These are phyloP conservation scores for Oenanthe oenanthe DNA, from an alignment of 2,113 vertebrate genomes.

Conservation along the genomic window DNA sequence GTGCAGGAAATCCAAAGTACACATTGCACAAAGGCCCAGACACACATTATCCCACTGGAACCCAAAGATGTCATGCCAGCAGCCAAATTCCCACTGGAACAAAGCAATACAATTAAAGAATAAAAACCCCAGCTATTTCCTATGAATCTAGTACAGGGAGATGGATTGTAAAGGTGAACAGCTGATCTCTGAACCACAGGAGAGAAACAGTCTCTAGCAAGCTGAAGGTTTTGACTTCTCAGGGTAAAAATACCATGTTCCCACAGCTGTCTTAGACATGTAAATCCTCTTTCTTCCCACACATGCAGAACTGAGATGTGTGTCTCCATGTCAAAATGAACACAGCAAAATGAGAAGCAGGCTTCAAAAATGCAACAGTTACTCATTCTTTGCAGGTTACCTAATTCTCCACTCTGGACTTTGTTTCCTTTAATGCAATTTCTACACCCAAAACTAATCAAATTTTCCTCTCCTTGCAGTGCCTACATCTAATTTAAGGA, in stretches of 20 bases:
- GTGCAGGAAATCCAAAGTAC: constrained; percentile 17
- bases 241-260: neutral
- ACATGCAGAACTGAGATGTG: neutral
- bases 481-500: neutral
- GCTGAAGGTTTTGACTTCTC: neutral
- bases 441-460: neutral
- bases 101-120: neutral
- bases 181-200: neutral
- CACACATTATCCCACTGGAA: neutral
- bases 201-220: neutral
- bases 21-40: neutral
- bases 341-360: neutral
- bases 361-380: neutral
- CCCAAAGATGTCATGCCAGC: neutral
- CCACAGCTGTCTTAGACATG: neutral
- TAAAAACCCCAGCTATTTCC: neutral
- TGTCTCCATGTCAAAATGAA: neutral
- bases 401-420: neutral
- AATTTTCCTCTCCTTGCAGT: neutral
- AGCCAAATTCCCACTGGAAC: constrained; percentile 49
- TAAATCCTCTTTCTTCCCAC: neutral
- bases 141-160: neutral
- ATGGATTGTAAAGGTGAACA: neutral
- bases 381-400: neutral
- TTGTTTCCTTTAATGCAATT: neutral